These are phyloP conservation scores for Mus musculus DNA, from an alignment of 2,113 vertebrate species.

Conservation along the genomic window GRCm39 chr17:89835501-89836000, in stretches of 20 bases:
- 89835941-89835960: neutral
- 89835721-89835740: slow-evolving; percentile 37
- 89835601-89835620: slow-evolving; percentile 70
- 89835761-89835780: slow-evolving; percentile 54
- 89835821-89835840: slow-evolving; percentile 28
- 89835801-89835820: neutral
- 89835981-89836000: neutral
- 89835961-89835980: neutral
- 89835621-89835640: slow-evolving; percentile 9
- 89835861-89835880: neutral
- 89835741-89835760: slow-evolving; percentile 55
- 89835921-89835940: neutral
- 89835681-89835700: slow-evolving; percentile 61
- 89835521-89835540: slow-evolving; percentile 50
- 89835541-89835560: slow-evolving; percentile 34
- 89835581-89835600: slow-evolving; percentile 65
- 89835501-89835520: slow-evolving; percentile 56
- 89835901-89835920: neutral
- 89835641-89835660: slow-evolving; percentile 36
- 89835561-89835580: slow-evolving; percentile 37
- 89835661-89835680: slow-evolving; percentile 38
- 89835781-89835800: slow-evolving; percentile 46
- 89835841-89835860: slow-evolving; percentile 36
- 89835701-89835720: slow-evolving; percentile 24
- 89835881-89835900: neutral